Evolutionary conservation across 2,113 vertebrate species (phyloP).

Genomic region (Euleptes europaea): DNA sequence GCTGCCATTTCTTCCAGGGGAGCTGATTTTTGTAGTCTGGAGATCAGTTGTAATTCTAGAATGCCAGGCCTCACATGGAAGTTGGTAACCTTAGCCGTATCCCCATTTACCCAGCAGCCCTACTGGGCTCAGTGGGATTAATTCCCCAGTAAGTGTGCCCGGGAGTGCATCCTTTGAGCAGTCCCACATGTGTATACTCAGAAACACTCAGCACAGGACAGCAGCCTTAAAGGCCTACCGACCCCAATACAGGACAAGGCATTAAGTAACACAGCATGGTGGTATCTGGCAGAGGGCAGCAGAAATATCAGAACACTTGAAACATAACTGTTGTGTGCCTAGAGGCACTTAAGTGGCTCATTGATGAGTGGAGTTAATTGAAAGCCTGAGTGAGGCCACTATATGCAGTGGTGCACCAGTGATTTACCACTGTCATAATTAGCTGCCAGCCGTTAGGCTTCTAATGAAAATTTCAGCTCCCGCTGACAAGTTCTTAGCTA

Average conservation of each 20-base stretch:
- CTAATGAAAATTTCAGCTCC: conserved; percentile 13
- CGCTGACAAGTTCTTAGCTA: conserved; percentile 15
- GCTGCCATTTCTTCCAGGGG: too few species aligned
- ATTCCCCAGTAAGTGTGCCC: too few species aligned
- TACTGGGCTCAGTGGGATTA: background rate
- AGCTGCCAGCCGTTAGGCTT: conserved; percentile 21
- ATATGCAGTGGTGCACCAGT: background rate
- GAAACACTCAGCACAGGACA: background rate
- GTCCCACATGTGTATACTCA: background rate
- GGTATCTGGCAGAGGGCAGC: background rate
- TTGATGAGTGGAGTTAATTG: conserved; percentile 9
- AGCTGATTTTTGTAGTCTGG: too few species aligned
- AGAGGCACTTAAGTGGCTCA: background rate
- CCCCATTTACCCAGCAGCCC: background rate
- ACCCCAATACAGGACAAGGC: background rate
- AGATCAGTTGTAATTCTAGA: too few species aligned
- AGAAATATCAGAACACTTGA: background rate
- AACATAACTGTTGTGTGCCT: background rate
- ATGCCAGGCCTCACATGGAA: too few species aligned
- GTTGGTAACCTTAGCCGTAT: too few species aligned
- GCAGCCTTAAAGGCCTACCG: background rate
- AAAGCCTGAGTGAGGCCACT: background rate
- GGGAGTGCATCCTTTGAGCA: background rate
- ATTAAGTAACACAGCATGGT: background rate
- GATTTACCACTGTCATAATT: conserved; percentile 16